Evolutionary conservation across 2,797 vertebrate genomes (phyloP).

Genomic region (Pagetopsis macropterus): DNA sequence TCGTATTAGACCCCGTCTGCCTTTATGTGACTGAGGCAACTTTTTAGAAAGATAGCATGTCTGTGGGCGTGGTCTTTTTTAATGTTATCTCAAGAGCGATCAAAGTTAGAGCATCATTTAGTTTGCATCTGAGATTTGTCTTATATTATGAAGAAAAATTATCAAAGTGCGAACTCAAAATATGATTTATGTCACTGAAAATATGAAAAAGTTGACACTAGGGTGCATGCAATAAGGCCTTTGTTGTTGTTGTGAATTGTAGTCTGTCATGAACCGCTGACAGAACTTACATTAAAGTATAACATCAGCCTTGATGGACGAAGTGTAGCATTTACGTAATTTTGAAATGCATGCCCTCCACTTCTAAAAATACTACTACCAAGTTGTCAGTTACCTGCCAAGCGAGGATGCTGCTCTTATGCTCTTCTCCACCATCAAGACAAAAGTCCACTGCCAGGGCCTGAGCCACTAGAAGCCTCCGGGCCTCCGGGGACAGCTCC

Average conservation of each 20-base stretch:
- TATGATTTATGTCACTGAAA: neutral
- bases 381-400: slow-evolving; percentile 88
- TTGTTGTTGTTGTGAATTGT: neutral
- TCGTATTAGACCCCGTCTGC: neutral
- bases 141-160: neutral
- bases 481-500: slow-evolving; percentile 86
- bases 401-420: slow-evolving; percentile 84
- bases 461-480: slow-evolving; percentile 90
- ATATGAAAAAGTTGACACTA: neutral
- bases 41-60: neutral
- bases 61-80: neutral
- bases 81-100: neutral
- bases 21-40: neutral
- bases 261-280: neutral
- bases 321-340: neutral
- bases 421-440: slow-evolving; percentile 83
- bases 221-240: neutral
- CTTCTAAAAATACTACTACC: neutral
- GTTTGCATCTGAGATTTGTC: neutral
- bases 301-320: neutral
- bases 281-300: neutral
- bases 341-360: neutral
- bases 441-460: slow-evolving; percentile 89
- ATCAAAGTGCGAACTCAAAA: neutral
- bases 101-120: neutral